phyloP scores from a whole-genome alignment of 2,797 vertebrate species.

The Tinamus major region DNA sequence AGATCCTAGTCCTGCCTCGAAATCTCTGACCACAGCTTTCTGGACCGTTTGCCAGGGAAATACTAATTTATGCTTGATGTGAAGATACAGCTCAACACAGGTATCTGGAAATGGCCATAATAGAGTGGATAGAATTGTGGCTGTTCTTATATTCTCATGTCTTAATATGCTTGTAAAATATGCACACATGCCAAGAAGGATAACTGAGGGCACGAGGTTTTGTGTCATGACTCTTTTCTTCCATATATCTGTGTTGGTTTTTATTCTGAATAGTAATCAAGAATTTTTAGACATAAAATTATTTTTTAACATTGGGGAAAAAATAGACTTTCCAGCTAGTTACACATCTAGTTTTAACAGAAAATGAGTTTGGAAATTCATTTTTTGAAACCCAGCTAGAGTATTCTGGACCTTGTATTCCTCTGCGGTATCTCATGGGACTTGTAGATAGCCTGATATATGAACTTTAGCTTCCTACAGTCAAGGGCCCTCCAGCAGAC shows the following conservation, averaged over 20 bases:
- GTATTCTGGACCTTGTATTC: neutral
- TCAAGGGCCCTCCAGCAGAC: neutral
- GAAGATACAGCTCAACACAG: too few species aligned
- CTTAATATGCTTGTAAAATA: neutral
- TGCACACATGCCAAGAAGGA: neutral
- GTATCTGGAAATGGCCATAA: too few species aligned
- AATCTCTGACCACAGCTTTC: too few species aligned
- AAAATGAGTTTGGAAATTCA: neutral
- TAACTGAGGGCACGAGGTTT: neutral
- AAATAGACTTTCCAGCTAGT: accelerated
- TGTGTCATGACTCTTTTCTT: neutral
- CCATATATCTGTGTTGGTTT: neutral
- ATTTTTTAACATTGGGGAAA: neutral
- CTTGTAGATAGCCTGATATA: neutral
- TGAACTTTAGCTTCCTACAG: neutral
- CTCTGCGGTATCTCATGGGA: neutral
- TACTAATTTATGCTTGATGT: too few species aligned
- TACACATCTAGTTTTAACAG: neutral
- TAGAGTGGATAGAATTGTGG: neutral
- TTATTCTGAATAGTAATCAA: neutral
- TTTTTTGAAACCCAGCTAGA: neutral
- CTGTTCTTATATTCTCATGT: neutral
- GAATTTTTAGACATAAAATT: neutral
- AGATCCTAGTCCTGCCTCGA: too few species aligned
- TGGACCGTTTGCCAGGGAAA: too few species aligned